phyloP scores from a whole-genome alignment of 2,797 vertebrate species.

The Tapirus indicus region DNA sequence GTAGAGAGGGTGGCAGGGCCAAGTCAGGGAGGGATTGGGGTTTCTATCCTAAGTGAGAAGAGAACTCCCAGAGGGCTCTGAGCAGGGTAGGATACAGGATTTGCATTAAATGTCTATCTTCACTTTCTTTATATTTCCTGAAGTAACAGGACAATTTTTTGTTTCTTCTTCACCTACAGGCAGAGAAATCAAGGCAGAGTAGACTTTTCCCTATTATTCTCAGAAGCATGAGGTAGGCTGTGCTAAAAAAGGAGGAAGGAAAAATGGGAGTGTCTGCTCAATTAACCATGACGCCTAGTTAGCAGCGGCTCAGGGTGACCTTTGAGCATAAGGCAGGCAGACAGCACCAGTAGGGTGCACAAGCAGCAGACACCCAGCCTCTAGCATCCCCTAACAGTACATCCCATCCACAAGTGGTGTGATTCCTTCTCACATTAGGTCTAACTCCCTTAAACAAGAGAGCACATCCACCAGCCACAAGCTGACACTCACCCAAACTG shows the following conservation, averaged over 20 bases:
- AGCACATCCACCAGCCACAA: not conserved
- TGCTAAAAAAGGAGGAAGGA: not conserved
- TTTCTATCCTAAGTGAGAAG: not conserved
- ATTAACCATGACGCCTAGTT: not conserved
- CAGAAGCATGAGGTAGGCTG: not conserved
- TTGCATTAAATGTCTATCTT: not conserved
- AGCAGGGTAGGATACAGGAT: fast-evolving
- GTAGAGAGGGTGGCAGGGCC: not conserved
- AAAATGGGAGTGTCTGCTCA: not conserved
- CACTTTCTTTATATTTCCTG: not conserved
- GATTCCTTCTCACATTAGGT: fast-evolving
- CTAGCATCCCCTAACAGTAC: not conserved
- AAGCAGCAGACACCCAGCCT: not conserved
- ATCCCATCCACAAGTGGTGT: fast-evolving
- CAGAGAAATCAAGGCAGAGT: not conserved
- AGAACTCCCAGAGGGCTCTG: too few species aligned
- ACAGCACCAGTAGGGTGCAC: fast-evolving
- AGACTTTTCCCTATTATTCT: not conserved
- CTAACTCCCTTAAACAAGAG: not conserved
- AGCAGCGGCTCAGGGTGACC: not conserved
- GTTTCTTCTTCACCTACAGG: not conserved
- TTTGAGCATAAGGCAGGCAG: not conserved
- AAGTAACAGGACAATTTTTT: not conserved
- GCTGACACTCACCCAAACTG: not conserved
- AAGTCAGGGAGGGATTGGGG: fast-evolving